Conservation (phyloP, 2,113 vertebrate species). For the Myotis lucifugus region DNA sequence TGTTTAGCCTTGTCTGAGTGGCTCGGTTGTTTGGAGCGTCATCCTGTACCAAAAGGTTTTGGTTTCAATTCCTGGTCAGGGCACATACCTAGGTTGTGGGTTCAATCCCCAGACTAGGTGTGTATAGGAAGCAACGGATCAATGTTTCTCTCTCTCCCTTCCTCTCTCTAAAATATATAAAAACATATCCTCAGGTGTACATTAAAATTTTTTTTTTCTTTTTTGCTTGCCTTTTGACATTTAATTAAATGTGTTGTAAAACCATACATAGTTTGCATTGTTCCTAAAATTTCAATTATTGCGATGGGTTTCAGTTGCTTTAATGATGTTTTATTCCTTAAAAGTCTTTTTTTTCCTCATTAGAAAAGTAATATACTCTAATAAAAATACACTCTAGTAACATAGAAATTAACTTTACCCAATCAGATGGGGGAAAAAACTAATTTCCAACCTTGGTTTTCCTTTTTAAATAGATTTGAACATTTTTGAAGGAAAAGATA, state of each 20-base stretch:
- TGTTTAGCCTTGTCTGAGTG: background rate
- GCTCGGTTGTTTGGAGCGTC: too few relatives aligned
- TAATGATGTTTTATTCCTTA: slow-evolving; percentile 22
- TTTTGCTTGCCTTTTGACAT: background rate
- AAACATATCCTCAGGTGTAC: too few relatives aligned
- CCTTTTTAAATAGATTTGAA: slow-evolving; percentile 19
- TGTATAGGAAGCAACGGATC: too few relatives aligned
- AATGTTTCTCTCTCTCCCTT: too few relatives aligned
- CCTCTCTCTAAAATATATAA: too few relatives aligned
- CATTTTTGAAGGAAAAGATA: slow-evolving; percentile 48
- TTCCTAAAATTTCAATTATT: slow-evolving; percentile 9
- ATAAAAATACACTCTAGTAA: background rate
- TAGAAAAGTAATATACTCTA: slow-evolving; percentile 15
- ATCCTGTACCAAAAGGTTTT: too few relatives aligned
- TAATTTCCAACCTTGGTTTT: slow-evolving; percentile 29
- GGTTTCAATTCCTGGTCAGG: too few relatives aligned
- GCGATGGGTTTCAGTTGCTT: slow-evolving; percentile 22
- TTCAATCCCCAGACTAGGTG: background rate
- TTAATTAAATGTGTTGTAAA: background rate
- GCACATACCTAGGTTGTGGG: too few relatives aligned
- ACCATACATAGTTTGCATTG: background rate
- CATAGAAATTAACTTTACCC: slow-evolving; percentile 22
- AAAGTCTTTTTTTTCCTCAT: background rate
- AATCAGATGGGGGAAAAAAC: background rate
- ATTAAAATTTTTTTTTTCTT: background rate